Evolutionary conservation across 2,888 invertebrate genomes (phyloP), one percentile per base, ranked within the genome.

Genomic region (Nomada ferruginata): DNA sequence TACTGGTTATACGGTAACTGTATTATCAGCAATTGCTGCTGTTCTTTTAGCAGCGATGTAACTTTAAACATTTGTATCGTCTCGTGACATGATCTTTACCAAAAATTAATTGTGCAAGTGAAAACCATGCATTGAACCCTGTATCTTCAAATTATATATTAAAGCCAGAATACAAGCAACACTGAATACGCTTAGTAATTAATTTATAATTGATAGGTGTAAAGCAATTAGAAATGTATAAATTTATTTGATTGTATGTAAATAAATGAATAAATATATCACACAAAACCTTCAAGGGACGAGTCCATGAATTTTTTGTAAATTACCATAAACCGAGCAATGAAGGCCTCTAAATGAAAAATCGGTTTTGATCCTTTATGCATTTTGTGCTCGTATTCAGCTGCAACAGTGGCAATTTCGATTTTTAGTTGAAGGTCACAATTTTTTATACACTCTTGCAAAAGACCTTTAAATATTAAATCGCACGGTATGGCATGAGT

Each of bases 331-430:
- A 99, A 99, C 89, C 97, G 97, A 0, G 98, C 98, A 65, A 99
- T 97, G 95, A 99, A 99, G 2, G 99, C 99, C 94, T 99, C 99
- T 71, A 99, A 95, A 93, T 99, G 99, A 91, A 98, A 99, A 90
- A 99, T 99, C 29, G 97, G 96, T 94, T 99, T 99, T 89, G 97
- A 97, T 23, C 99, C 99, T 74, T 96, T 95, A 90, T 97, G 96
- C 95, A 99, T 97, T 87, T 98, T 96, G 92, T 99, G 98, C 93
- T 99, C 99, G 94, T 97, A 98, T 79, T 96, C 95, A 0, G 99
- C 98, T 13, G 99, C 99, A 90, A 96, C 95, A 84, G 96, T 96
- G 0, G 98, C 96, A 5, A 99, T 96, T 94, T 98, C 96, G 11
- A 96, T 96, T 94, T 98, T 98, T 91, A 99, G 95, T 63, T 97